Conservation (phyloP, 1,140 invertebrate species). For the Drosophila mojavensis region DNA sequence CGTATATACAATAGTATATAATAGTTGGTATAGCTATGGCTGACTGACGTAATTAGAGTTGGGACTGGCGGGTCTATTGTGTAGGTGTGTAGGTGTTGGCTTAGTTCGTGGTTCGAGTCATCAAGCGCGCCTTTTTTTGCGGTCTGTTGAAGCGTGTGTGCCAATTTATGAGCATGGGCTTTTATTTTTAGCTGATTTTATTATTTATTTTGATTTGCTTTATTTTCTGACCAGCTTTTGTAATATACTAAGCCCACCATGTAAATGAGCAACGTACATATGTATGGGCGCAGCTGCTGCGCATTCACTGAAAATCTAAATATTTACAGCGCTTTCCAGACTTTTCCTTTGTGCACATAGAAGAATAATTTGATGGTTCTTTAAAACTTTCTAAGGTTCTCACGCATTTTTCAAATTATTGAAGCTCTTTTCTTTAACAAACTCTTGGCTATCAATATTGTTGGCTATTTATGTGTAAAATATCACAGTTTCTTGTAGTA, state of each 20-base stretch:
- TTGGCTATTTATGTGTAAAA: slow-evolving; percentile 5
- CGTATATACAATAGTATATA: slow-evolving; percentile 14
- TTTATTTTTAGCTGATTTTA: slow-evolving; percentile 68
- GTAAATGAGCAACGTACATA: slow-evolving; percentile 17
- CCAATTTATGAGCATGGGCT: slow-evolving; percentile 73
- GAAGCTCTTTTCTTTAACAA: neutral
- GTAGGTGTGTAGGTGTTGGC: slow-evolving; percentile 23
- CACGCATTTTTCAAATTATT: neutral
- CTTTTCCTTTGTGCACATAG: neutral
- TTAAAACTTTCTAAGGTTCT: neutral
- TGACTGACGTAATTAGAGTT: slow-evolving; percentile 76
- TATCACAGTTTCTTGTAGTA: neutral
- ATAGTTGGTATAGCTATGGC: slow-evolving; percentile 26
- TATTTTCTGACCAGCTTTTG: slow-evolving; percentile 56
- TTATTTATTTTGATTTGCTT: slow-evolving; percentile 9
- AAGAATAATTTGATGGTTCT: neutral
- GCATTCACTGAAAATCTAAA: neutral
- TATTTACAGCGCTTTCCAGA: neutral
- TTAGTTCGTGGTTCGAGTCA: slow-evolving; percentile 49
- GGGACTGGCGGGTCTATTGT: slow-evolving; percentile 38
- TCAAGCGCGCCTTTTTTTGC: slow-evolving; percentile 69
- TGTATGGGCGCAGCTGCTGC: slow-evolving; percentile 4
- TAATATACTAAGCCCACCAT: slow-evolving; percentile 57
- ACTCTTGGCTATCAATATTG: neutral
- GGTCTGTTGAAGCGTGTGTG: slow-evolving; percentile 78